Conservation (phyloP, 1,140 invertebrate species). For the Hormaphis cornu region DNA sequence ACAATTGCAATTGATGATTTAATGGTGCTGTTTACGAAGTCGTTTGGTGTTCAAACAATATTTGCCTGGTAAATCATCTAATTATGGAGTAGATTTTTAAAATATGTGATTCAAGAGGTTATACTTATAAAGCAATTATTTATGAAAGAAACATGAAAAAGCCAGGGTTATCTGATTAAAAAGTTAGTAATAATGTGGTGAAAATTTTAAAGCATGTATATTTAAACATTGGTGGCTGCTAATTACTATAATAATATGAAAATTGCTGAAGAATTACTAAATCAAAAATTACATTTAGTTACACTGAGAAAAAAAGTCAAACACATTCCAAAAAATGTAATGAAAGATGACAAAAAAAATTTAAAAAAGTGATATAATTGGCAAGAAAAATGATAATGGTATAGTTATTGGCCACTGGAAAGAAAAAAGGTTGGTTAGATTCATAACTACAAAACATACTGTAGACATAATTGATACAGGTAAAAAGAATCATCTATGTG, state of each 20-base stretch:
- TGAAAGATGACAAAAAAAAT: constrained; percentile 21
- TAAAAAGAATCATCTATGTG: constrained; percentile 22
- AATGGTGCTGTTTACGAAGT: constrained; percentile 40
- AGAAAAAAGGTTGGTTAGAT: constrained; percentile 37
- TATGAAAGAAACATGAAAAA: constrained; percentile 1
- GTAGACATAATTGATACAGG: constrained; percentile 25
- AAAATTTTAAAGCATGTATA: background rate
- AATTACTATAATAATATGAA: constrained; percentile 34
- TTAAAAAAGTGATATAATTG: constrained; percentile 20
- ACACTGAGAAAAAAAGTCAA: constrained; percentile 34
- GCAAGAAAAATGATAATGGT: constrained; percentile 27
- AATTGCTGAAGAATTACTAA: constrained; percentile 27
- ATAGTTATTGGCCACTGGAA: constrained; percentile 39
- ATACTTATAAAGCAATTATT: background rate
- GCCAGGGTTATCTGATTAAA: background rate
- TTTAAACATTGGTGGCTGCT: constrained; percentile 24
- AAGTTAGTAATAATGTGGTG: background rate
- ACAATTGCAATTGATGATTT: constrained; percentile 41
- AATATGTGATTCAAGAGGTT: background rate
- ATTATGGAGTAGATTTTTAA: background rate
- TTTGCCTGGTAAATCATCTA: constrained; percentile 36
- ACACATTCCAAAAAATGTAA: constrained; percentile 28
- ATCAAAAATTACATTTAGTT: constrained; percentile 32
- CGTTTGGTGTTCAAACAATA: constrained; percentile 41
- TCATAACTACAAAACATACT: constrained; percentile 35